Percentiles rank a stretch among this genome's conserved stretches.
phyloP scores from a whole-genome alignment of 2,797 vertebrate species.

The Bothrops alternatus region DNA sequence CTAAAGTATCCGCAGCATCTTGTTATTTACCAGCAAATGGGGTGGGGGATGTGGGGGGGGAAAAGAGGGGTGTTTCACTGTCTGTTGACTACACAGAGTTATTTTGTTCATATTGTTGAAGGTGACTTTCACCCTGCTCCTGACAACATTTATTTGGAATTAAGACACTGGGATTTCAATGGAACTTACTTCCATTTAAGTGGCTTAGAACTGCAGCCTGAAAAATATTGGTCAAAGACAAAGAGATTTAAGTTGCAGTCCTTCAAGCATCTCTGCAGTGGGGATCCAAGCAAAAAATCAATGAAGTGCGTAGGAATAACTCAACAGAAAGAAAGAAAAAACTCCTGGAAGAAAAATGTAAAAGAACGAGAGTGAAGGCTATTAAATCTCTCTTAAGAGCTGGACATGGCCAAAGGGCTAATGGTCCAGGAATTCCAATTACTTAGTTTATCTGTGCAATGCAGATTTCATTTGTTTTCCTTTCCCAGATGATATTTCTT shows the following conservation, averaged over 20 bases:
- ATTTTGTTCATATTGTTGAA: slow-evolving; percentile 20
- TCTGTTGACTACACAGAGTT: neutral
- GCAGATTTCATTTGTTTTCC: neutral
- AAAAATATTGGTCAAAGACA: slow-evolving; percentile 20
- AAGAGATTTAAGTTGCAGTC: slow-evolving; percentile 18
- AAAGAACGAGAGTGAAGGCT: neutral
- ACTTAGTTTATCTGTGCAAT: neutral
- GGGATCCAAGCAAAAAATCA: slow-evolving; percentile 18
- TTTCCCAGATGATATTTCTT: neutral
- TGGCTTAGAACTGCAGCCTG: slow-evolving; percentile 13
- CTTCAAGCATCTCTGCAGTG: slow-evolving; percentile 9
- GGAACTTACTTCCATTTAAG: slow-evolving; percentile 31
- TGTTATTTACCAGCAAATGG: neutral
- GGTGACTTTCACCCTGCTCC: slow-evolving; percentile 27
- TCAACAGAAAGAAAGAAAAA: neutral
- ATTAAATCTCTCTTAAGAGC: neutral
- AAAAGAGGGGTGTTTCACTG: neutral
- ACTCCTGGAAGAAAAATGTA: neutral
- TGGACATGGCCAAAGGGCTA: neutral
- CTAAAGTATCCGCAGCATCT: neutral
- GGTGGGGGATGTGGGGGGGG: too few relatives aligned
- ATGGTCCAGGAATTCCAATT: neutral
- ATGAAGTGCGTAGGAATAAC: slow-evolving; percentile 15
- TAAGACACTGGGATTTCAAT: slow-evolving; percentile 35
- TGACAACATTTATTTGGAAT: slow-evolving; percentile 26